A percentile compares a stretch with the other conserved stretches of the same genome.
Conservation (phyloP, 2,888 invertebrate species). For the Drosophila paranaensis region DNA sequence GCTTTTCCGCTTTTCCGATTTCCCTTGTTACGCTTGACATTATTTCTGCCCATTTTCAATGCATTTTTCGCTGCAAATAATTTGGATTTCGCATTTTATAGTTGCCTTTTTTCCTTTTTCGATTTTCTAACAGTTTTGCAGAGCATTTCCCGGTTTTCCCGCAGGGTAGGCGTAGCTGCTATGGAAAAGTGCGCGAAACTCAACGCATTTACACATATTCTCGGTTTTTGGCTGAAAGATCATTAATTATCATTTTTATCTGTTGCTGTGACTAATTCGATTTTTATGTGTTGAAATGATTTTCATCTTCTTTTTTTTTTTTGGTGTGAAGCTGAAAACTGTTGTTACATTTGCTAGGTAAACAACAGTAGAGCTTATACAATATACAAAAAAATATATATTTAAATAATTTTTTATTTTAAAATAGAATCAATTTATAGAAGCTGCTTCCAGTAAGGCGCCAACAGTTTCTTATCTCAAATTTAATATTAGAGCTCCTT, state of each 20-base stretch:
- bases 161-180: constrained; percentile 30
- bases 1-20: constrained; percentile 8
- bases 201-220: constrained; percentile 28
- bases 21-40: constrained; percentile 71
- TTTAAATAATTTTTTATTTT: background rate
- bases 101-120: constrained; percentile 37
- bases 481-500: background rate
- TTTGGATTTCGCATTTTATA: constrained; percentile 59
- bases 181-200: constrained; percentile 49
- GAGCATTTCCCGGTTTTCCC: constrained; percentile 35
- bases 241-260: constrained; percentile 79
- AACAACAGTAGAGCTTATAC: background rate
- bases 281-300: constrained; percentile 71
- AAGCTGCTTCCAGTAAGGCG: background rate
- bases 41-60: constrained; percentile 73
- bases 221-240: constrained; percentile 42
- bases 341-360: background rate
- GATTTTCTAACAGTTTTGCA: constrained; percentile 51
- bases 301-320: constrained; percentile 1
- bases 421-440: no score
- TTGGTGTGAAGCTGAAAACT: constrained; percentile 1
- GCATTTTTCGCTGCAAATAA: constrained; percentile 63
- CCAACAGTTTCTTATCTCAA: background rate
- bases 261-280: constrained; percentile 80
- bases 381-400: background rate